Base-by-base conservation (phyloP, 1,140 invertebrate species). In the Scaptomyza montana region DNA sequence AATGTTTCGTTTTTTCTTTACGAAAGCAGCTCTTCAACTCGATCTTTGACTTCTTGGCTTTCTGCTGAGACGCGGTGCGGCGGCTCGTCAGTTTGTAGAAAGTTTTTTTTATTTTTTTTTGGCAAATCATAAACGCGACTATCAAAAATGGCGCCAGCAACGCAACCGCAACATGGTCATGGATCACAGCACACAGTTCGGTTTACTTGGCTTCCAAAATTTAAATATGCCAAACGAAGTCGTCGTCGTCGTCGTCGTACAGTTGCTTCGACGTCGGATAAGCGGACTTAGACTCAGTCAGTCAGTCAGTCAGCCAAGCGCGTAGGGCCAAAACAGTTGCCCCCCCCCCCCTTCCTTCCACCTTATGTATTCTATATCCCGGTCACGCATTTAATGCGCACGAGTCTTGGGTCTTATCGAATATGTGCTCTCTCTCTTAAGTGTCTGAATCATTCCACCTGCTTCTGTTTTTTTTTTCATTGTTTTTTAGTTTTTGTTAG, bases 281-380 rank as follows among this genome's bases (percentile, higher is more conserved):
- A 76, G 74, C 74, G 64, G 74, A 72, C 16, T 79, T 57, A 46
- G 73, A 47, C 56, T 63, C 63, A 69, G 71, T 75, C 78, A 16
- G n/a, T n/a, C n/a, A n/a, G n/a, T n/a, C n/a, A 71, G 71, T 51
- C 81, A 86, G 82, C 82, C 46, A 86, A 86, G 82, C 82, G 82
- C 82, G 84, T 73, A 77, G 74, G 77, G 63, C 21, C 21, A 25
- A 25, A 25, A 25, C 21, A 25, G 21, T 25, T 25, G 21, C 59
- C 12, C 16, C 49, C 28, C 10, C 9, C 5, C n/a, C 55, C 33
- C 21, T 36, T 4, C 10, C 13, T 6, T 33, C 0, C 7, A 2
- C 5, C 30, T 5, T 33, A 33, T 33, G 7, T 33, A 6, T 21
- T 62, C 46, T 21, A 36, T 59, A 33, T 64, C 51, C 50, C 51